Evolutionary conservation across 2,888 invertebrate genomes (phyloP).

Genomic region (Ypsolopha scabrella): DNA sequence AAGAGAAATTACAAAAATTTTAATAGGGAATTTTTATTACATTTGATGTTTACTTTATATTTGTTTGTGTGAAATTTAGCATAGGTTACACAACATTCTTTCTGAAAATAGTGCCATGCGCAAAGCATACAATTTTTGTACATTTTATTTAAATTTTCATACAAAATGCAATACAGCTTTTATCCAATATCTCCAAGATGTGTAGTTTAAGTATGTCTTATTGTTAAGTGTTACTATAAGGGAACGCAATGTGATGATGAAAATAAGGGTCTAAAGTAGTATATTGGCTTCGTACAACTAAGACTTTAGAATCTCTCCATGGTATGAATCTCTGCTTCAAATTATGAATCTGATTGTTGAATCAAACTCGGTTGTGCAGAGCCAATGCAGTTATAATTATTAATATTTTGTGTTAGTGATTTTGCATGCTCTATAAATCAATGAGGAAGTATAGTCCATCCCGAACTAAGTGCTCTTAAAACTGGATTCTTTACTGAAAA

Average conservation of each 20-base stretch:
- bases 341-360: neutral
- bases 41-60: slow-evolving; percentile 11
- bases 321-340: neutral
- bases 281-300: slow-evolving; percentile 48
- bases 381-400: slow-evolving; percentile 3
- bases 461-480: slow-evolving; percentile 7
- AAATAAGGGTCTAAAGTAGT: slow-evolving; percentile 54
- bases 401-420: slow-evolving; percentile 4
- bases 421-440: neutral
- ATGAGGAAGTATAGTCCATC: slow-evolving; percentile 1
- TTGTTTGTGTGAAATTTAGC: slow-evolving; percentile 40
- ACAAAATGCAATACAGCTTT: slow-evolving; percentile 8
- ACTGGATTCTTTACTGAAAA: neutral
- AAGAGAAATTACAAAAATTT: neutral
- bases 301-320: slow-evolving; percentile 7
- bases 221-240: slow-evolving; percentile 42
- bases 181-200: slow-evolving; percentile 22
- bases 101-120: slow-evolving; percentile 48
- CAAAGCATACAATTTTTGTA: neutral
- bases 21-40: neutral
- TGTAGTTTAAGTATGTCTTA: slow-evolving; percentile 28
- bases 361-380: slow-evolving; percentile 2
- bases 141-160: neutral
- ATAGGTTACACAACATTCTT: neutral
- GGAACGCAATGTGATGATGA: slow-evolving; percentile 62